Evolutionary conservation across 2,888 invertebrate genomes (phyloP), one percentile per base, ranked within the genome.

Genomic region (Idaea straminata): DNA sequence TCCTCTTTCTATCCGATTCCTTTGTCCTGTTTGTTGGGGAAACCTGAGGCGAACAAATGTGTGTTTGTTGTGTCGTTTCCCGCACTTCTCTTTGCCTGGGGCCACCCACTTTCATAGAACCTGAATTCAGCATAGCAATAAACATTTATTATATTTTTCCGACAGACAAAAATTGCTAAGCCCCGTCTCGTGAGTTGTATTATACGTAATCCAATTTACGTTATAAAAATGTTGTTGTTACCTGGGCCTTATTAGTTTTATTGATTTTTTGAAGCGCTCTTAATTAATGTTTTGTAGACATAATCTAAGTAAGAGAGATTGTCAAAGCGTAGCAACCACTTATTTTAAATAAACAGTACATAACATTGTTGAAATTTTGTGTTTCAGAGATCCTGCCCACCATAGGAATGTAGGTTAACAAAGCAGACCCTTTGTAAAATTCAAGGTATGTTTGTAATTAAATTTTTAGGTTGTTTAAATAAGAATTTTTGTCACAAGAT

Each of bases 21-120:
- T 85, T 87, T 85, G 83, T 84, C 78, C 82, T 83, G 82, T 84
- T 86, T 84, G 82, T 85, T 79, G 78, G 79, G 74, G 81, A 75
- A 79, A 80, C 82, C 82, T 74, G 79, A 77, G 82, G 80, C 80
- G 78, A 75, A 84, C 78, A 84, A 84, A 86, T 83, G 83, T 84
- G 76, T 84, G 82, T 83, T 84, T 83, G 82, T 81, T 81, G 79
- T 81, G 77, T 77, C 76, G 77, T 77, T 77, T 75, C 72, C 73
- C 71, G 70, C 64, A 61, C 64, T 62, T 35, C 63, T 67, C 68
- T 62, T 64, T 63, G 66, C 66, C 62, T 76, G 69, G 71, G 78
- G 80, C 77, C 69, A 73, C 75, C 73, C 77, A 81, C 80, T 83
- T 82, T 77, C 74, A 76, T 81, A 77, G 74, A 81, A 79, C 73